phyloP scores from a whole-genome alignment of 2,888 invertebrate species.

The Ichneumon xanthorius region DNA sequence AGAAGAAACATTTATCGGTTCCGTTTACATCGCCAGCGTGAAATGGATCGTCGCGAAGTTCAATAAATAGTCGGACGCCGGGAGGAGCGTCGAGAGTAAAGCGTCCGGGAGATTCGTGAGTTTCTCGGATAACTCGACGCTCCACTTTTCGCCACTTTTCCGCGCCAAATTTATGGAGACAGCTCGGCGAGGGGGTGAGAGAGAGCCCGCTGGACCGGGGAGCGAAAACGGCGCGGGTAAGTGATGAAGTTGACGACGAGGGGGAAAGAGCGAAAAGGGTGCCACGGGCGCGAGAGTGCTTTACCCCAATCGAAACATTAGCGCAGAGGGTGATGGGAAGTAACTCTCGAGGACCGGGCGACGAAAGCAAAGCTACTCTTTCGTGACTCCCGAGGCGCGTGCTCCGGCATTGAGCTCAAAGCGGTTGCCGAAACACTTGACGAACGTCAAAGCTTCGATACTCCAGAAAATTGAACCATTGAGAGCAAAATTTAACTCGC shows the following conservation, averaged over 20 bases:
- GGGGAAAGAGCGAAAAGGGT: conserved; percentile 62
- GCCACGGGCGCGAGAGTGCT: conserved; percentile 47
- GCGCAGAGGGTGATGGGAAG: conserved; percentile 32
- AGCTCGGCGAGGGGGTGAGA: conserved; percentile 55
- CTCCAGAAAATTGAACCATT: neutral
- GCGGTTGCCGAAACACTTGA: neutral
- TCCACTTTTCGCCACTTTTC: conserved; percentile 12
- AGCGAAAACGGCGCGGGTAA: conserved; percentile 62
- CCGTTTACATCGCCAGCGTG: neutral
- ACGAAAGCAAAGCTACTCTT: conserved; percentile 70
- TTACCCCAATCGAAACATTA: conserved; percentile 62
- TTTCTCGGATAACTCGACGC: conserved; percentile 6
- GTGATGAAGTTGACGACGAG: conserved; percentile 75
- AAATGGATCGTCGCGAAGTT: conserved; percentile 14
- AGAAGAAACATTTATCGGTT: neutral
- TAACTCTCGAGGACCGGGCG: conserved; percentile 38
- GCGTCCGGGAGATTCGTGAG: neutral
- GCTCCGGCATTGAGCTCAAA: conserved; percentile 56
- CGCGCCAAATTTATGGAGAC: conserved; percentile 11
- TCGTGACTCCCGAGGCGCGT: conserved; percentile 77
- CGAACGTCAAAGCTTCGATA: neutral
- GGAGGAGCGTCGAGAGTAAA: neutral
- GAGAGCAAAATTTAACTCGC: neutral
- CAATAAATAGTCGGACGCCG: neutral
- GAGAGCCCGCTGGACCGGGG: conserved; percentile 50